Conservation (phyloP, 2,797 vertebrate species). For the Chaetophractus vellerosus region DNA sequence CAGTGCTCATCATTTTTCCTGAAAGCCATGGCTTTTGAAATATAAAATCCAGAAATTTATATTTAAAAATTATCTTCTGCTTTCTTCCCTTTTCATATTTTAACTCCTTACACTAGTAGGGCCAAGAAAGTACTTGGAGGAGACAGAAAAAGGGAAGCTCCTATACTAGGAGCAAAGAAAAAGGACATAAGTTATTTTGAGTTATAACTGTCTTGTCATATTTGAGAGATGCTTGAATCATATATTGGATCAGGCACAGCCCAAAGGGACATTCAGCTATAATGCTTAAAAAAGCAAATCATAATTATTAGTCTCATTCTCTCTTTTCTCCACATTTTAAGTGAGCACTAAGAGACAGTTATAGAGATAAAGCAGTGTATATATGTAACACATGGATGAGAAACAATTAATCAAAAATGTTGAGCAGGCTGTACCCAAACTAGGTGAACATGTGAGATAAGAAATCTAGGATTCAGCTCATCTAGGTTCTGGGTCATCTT, state of each 20-base stretch:
- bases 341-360: background rate
- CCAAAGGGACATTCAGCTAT: background rate
- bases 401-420: background rate
- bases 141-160: background rate
- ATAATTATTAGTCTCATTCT: background rate
- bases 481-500: background rate
- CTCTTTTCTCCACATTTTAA: background rate
- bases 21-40: conserved; percentile 26
- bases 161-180: background rate
- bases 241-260: background rate
- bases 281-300: background rate
- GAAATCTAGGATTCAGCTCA: background rate
- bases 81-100: background rate
- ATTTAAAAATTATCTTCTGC: background rate
- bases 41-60: background rate
- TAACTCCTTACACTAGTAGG: background rate
- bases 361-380: background rate
- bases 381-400: background rate
- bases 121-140: background rate
- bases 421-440: background rate
- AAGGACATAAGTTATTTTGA: background rate
- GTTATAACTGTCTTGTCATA: background rate
- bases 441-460: background rate
- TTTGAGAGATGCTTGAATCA: background rate
- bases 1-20: background rate